Evolutionary conservation across 2,888 invertebrate species (phyloP).

Genomic region (Pomacea canaliculata): DNA sequence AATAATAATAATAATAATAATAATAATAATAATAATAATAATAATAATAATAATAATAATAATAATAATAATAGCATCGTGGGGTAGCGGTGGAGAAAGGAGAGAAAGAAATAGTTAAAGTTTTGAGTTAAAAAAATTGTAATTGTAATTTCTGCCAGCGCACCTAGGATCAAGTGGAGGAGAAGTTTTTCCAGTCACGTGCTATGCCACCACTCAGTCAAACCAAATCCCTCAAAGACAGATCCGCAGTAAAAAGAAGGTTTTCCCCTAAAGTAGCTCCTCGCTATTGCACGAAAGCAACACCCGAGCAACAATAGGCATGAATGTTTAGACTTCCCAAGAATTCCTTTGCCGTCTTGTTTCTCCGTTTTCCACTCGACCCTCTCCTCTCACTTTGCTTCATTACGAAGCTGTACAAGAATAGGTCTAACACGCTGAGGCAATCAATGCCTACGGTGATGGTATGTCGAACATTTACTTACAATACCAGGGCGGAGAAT

Average conservation of each 20-base stretch:
- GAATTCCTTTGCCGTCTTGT: conserved; percentile 4
- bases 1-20: conserved; percentile 1
- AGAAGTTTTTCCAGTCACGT: too few relatives aligned
- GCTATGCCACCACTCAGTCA: too few relatives aligned
- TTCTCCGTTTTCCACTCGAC: conserved; percentile 1
- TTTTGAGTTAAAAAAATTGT: too few relatives aligned
- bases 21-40: conserved; percentile 2
- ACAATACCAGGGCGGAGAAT: too few relatives aligned
- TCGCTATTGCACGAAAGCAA: background rate
- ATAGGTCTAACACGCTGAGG: background rate
- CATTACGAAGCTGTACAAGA: background rate
- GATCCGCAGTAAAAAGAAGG: too few relatives aligned
- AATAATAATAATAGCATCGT: background rate
- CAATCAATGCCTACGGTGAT: background rate
- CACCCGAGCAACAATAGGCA: background rate
- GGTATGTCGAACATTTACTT: too few relatives aligned
- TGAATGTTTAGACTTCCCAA: background rate
- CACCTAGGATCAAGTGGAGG: too few relatives aligned
- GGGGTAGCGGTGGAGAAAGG: background rate
- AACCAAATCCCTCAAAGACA: too few relatives aligned
- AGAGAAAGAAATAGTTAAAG: too few relatives aligned
- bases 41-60: background rate
- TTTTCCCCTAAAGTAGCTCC: too few relatives aligned
- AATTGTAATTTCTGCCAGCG: background rate
- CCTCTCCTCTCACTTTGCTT: conserved; percentile 1